phyloP scores from a whole-genome alignment of 2,888 invertebrate genomes.

The Heliothis peltigera region DNA sequence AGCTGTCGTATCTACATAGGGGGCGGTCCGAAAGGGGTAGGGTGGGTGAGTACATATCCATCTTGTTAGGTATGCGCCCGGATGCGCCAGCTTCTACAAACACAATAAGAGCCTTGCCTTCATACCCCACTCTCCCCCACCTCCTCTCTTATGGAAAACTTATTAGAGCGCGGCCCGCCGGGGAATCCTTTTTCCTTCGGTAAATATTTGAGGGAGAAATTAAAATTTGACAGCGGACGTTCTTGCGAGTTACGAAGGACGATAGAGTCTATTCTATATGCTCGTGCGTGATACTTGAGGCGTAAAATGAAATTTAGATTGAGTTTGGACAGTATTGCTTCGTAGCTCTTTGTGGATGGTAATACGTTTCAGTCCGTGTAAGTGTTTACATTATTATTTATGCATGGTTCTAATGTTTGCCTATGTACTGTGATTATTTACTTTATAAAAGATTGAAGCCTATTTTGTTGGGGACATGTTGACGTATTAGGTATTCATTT shows the following conservation, averaged over 20 bases:
- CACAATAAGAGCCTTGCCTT: constrained; percentile 89
- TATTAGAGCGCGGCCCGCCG: constrained; percentile 89
- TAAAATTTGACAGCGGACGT: constrained; percentile 90
- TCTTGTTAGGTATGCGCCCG: constrained; percentile 90
- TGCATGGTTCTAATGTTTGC: constrained; percentile 54
- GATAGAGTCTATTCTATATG: constrained; percentile 83
- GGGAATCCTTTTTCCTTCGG: constrained; percentile 90
- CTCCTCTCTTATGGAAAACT: constrained; percentile 88
- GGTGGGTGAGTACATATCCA: constrained; percentile 84
- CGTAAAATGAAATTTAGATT: constrained; percentile 90
- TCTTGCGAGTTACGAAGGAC: constrained; percentile 80
- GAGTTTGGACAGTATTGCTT: constrained; percentile 84
- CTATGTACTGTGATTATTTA: constrained; percentile 38
- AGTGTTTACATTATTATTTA: constrained; percentile 64
- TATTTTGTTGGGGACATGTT: not conserved
- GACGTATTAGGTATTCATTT: not conserved
- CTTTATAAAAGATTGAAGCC: constrained; percentile 19
- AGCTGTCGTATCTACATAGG: constrained; percentile 76
- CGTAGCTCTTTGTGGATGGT: constrained; percentile 69
- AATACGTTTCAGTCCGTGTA: constrained; percentile 52
- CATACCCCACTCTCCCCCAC: constrained; percentile 72
- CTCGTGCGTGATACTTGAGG: constrained; percentile 87
- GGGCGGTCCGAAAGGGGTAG: constrained; percentile 84
- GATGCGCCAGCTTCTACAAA: constrained; percentile 89
- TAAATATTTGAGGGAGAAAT: constrained; percentile 90